Evolutionary conservation across 2,113 vertebrate genomes (phyloP).

Genomic region (Zosterops lateralis): DNA sequence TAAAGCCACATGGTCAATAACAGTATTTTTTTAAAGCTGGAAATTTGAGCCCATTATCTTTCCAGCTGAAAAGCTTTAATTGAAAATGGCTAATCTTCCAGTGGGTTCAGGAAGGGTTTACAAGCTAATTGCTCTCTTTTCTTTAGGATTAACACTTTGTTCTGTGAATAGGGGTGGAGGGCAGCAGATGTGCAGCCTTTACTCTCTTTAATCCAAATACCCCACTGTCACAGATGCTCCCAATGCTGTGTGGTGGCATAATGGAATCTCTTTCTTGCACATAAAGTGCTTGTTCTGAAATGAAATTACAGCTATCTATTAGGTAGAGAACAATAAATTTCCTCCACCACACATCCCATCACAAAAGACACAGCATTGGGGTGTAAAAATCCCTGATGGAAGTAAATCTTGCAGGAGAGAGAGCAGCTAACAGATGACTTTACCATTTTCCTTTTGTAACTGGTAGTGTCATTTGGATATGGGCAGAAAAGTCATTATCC

Average conservation of each 20-base stretch:
- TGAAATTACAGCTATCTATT: constrained; percentile 43
- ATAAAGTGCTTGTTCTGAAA: constrained; percentile 7
- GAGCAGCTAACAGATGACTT: background rate
- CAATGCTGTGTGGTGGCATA: background rate
- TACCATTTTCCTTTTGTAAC: background rate
- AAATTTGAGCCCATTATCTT: constrained; percentile 58
- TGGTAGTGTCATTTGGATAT: background rate
- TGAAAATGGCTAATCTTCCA: constrained; percentile 70
- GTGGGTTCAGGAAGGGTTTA: constrained; percentile 55
- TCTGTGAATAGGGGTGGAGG: constrained; percentile 35
- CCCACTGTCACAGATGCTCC: constrained; percentile 31
- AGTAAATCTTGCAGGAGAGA: background rate
- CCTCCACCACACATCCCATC: background rate
- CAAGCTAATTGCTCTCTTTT: constrained; percentile 62
- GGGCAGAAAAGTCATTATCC: background rate
- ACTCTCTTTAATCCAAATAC: constrained; percentile 31
- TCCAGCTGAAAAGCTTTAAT: constrained; percentile 65
- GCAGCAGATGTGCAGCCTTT: constrained; percentile 47
- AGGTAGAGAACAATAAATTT: constrained; percentile 53
- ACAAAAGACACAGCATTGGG: background rate
- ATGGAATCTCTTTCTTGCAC: background rate
- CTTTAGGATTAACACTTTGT: constrained; percentile 46
- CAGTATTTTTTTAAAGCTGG: constrained; percentile 38
- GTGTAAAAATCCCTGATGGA: constrained; percentile 9
- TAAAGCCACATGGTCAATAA: constrained; percentile 50